Base-by-base conservation (phyloP, 2,797 vertebrate genomes). In the Chelidonichthys spinosus region DNA sequence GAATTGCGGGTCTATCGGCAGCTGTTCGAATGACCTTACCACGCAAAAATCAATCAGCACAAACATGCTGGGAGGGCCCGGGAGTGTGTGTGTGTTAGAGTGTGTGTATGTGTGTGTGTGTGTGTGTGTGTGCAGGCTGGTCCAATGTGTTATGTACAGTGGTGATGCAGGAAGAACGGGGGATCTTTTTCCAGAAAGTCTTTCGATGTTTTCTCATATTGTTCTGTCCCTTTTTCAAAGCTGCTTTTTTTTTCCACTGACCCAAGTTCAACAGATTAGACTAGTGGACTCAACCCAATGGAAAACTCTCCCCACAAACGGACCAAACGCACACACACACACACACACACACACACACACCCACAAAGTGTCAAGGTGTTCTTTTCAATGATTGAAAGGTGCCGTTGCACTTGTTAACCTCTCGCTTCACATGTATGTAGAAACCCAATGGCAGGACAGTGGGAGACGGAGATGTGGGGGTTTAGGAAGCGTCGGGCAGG, bases 31-130 rank as follows among this genome's bases (percentile, higher is more conserved):
- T 88, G 90, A 91, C 89, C 87, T 89, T 89, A 92, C 85, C 89
- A 78, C 90, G 50, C 89, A 92, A 90, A 93, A 93, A 93, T 94
- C 93, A 92, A 94, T 93, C 85, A 60, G 78, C 70, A 87, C 89
- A 90, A 85, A 91, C 80, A 90, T 68, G 71, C 79, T 74, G 79
- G 72, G 79, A 83, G 78, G 65, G 43, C 63, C 17, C 39, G 68
- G 52, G 32, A 47, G 15, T 67, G 8, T 66, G 33, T 36, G 14
- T 36, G 49, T 43, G 62, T 52, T 25, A 25, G 25, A 25, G 68
- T 25, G 25, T 70, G 53, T 71, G 44, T 68, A 53, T 35, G 46
- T 32, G 32, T 49, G 15, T 67, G 8, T 66, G 33, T 36, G 14
- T 36, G 49, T 43, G 62, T 52, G 43, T 70, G 64, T 4, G n/a